Evolutionary conservation across 2,888 invertebrate genomes (phyloP).

Genomic region (Crocallis elinguaria): DNA sequence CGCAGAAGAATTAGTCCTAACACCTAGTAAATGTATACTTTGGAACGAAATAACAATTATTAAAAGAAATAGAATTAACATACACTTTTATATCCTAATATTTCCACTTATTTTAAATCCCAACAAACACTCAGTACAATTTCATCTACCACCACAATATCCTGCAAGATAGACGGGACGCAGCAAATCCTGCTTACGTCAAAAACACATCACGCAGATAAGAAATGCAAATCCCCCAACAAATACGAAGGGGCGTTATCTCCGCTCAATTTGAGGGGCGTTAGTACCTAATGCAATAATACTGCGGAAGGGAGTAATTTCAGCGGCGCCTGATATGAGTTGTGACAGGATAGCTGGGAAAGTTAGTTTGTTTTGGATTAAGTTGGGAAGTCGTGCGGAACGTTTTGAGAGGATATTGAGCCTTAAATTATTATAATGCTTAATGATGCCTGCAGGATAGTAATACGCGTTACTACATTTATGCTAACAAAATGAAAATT

Average conservation of each 20-base stretch:
- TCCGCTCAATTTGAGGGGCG: constrained; percentile 59
- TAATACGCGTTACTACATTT: too few relatives aligned
- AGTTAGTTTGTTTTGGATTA: constrained; percentile 33
- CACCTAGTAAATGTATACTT: too few relatives aligned
- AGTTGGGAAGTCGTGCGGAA: constrained; percentile 8
- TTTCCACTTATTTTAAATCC: background rate
- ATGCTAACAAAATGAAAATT: too few relatives aligned
- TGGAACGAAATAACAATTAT: too few relatives aligned
- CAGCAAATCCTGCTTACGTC: constrained; percentile 41
- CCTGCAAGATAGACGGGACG: constrained; percentile 18
- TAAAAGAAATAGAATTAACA: too few relatives aligned
- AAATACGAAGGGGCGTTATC: constrained; percentile 56
- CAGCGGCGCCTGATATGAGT: constrained; percentile 46
- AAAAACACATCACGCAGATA: constrained; percentile 49
- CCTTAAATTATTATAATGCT: too few relatives aligned
- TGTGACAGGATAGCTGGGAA: constrained; percentile 39
- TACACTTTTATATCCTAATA: too few relatives aligned
- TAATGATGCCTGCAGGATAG: too few relatives aligned
- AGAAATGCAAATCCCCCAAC: constrained; percentile 61
- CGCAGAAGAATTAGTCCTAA: too few relatives aligned
- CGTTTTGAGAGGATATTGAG: background rate
- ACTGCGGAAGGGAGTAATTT: constrained; percentile 60
- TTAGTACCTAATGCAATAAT: constrained; percentile 48
- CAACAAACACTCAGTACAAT: background rate
- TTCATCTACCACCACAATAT: background rate